A percentile compares a stretch with the other conserved stretches of the same genome.
Conservation (phyloP, 2,797 vertebrate genomes). For the Streptopelia turtur region DNA sequence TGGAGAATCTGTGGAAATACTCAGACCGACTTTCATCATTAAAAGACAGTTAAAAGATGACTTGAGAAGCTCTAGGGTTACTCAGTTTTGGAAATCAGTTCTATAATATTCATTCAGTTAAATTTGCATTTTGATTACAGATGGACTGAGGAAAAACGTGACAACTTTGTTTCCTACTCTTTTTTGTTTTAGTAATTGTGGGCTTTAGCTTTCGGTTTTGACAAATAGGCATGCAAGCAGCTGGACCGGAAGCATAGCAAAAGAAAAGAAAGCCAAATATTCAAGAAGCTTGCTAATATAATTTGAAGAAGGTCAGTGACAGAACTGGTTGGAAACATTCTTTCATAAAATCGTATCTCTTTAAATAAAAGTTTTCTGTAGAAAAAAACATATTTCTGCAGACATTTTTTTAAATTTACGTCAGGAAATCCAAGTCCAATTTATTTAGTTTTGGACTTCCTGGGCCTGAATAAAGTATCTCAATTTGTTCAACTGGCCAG, state of each 20-base stretch:
- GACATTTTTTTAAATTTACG: neutral
- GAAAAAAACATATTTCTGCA: neutral
- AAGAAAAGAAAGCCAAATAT: neutral
- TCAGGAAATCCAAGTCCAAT: neutral
- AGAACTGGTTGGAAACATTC: neutral
- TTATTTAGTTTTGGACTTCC: neutral
- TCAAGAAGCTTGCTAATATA: neutral
- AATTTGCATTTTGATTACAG: neutral
- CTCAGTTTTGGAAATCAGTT: neutral
- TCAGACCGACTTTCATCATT: neutral
- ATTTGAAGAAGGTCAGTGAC: neutral
- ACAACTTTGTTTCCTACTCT: neutral
- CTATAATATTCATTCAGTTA: neutral
- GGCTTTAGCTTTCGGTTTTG: neutral
- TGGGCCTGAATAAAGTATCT: neutral
- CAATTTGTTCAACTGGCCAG: neutral
- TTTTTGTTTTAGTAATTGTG: neutral
- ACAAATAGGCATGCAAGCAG: neutral
- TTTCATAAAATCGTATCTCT: neutral
- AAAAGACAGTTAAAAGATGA: neutral
- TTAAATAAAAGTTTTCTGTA: neutral
- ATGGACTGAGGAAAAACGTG: neutral
- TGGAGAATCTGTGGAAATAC: neutral
- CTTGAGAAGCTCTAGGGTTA: neutral
- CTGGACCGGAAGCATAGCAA: neutral